Base-by-base conservation (phyloP, 2,888 invertebrate genomes). In the Aleiodes alternator region DNA sequence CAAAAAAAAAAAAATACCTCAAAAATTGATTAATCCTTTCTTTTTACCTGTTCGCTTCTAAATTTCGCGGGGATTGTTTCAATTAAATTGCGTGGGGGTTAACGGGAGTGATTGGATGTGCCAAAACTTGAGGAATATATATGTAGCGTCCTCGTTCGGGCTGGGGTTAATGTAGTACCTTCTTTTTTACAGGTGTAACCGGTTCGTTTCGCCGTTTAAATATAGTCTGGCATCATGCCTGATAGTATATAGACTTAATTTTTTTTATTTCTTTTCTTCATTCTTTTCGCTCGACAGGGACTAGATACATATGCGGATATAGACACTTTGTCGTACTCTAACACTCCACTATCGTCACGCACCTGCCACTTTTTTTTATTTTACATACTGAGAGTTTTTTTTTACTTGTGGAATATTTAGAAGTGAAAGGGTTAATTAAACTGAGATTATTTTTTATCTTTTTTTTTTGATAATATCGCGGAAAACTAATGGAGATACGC, bases 191-290 rank as follows among this genome's bases (percentile, higher is more conserved):
- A 86, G 86, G 83, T 86, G 83, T 85, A 86, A 87, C 84, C 84
- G 84, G 84, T 81, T 84, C 82, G 85, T n/a, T 84, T 79, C 83
- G 80, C 81, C 81, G 82, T 82, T 14, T 85, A 87, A 86, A 87
- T 86, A 86, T 87, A 87, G 86, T 84, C 83, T 87, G 87, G 87
- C 87, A 86, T 78, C 78, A 76, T 80, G 86, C 81, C 87, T 87
- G 85, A 81, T 78, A 84, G 80, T 83, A 79, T 76, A 81, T 76
- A 82, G 82, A 80, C 82, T 82, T 84, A 85, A 83, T 81, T 79
- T 85, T 85, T 84, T 81, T 79, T 85, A 84, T 84, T 81, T 80
- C 85, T 85, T 85, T 77, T 73, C 77, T 73, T 76, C 78, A 71
- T 78, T 70, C 56, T 51, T 68, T 51, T 68, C n/a, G 16, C 16